Base-by-base conservation (phyloP, 2,888 invertebrate genomes). In the Mellilla xanthometata region DNA sequence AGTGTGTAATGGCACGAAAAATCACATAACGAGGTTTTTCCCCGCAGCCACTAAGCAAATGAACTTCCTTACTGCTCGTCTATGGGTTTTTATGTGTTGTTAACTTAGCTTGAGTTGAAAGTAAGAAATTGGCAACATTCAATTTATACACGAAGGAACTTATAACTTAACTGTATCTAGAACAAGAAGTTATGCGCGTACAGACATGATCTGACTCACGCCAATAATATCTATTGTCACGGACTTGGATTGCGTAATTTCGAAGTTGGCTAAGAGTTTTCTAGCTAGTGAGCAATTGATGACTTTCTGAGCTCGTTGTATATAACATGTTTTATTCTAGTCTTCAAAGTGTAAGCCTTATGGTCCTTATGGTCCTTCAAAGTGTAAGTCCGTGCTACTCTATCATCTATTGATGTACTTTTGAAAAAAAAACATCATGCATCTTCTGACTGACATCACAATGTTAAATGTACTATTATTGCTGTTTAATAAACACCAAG, bases 1-100 rank as follows among this genome's bases (percentile, higher is more conserved):
- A 54, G 47, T 39, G 40, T 31, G 52, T 53, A 53, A 56, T 54
- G 49, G 41, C 39, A 50, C 45, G 54, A 52, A 54, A 54, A 50
- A 49, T 42, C 39, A 44, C 29, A 42, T 42, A 23, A 48, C 32
- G 38, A 43, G 13, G 38, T 27, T 42, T 28, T 41, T 33, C 36
- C n/a, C 23, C 27, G 34, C 31, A 35, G 39, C 38, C 32, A 41
- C 32, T 29, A 33, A 41, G 40, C 26, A 38, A 41, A 38, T 33
- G 23, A 41, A 38, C 32, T 47, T 41, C 47, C 36, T 42, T 41
- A 32, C 26, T 24, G 34, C 15, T 27, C 13, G 26, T 12, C 35
- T 13, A 35, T 13, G 28, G 33, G 24, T 29, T 23, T 33, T 33
- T 34, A 31, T 11, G 12, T 15, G 15, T 6, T 27, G 38, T 36